Evolutionary conservation across 2,888 invertebrate genomes (phyloP).

Genomic region (Pristionchus mayeri): DNA sequence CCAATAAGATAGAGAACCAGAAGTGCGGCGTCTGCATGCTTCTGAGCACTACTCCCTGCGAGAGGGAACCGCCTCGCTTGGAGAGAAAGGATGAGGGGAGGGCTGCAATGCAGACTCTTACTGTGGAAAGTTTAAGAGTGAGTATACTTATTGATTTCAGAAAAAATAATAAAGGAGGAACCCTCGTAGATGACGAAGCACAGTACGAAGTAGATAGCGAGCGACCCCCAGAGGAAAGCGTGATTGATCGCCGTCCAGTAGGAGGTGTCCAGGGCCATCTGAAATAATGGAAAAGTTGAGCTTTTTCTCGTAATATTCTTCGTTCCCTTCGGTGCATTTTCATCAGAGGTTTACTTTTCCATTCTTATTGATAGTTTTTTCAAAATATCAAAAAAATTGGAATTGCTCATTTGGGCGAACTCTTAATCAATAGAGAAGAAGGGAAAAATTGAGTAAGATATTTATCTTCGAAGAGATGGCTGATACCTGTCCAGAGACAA

Average conservation of each 20-base stretch:
- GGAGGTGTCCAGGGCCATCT: slow-evolving; percentile 97
- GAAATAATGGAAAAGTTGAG: slow-evolving; percentile 68
- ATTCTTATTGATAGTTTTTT: too few relatives aligned
- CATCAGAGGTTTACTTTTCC: too few relatives aligned
- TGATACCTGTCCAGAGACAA: slow-evolving; percentile 93
- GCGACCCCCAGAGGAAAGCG: slow-evolving; percentile 96
- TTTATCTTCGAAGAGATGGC: too few relatives aligned
- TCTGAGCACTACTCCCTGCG: slow-evolving; percentile 70
- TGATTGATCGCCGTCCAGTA: slow-evolving; percentile 99
- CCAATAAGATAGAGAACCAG: slow-evolving; percentile 75
- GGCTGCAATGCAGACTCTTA: slow-evolving; percentile 32
- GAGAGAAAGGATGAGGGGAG: slow-evolving; percentile 63
- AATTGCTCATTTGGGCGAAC: too few relatives aligned
- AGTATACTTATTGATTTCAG: background rate
- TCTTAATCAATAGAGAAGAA: too few relatives aligned
- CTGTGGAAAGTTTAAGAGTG: too few relatives aligned
- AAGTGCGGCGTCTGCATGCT: slow-evolving; percentile 74
- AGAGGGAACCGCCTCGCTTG: slow-evolving; percentile 61
- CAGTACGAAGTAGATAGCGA: slow-evolving; percentile 93
- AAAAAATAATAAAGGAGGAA: background rate
- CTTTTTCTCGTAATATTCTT: slow-evolving; percentile 96
- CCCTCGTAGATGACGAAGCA: slow-evolving; percentile 90
- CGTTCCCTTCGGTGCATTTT: slow-evolving; percentile 85
- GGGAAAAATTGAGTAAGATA: too few relatives aligned
- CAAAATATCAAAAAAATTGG: too few relatives aligned